A percentile compares a stretch with the other conserved stretches of the same genome.
phyloP scores from a whole-genome alignment of 1,140 invertebrate genomes.

The Pollicipes pollicipes region DNA sequence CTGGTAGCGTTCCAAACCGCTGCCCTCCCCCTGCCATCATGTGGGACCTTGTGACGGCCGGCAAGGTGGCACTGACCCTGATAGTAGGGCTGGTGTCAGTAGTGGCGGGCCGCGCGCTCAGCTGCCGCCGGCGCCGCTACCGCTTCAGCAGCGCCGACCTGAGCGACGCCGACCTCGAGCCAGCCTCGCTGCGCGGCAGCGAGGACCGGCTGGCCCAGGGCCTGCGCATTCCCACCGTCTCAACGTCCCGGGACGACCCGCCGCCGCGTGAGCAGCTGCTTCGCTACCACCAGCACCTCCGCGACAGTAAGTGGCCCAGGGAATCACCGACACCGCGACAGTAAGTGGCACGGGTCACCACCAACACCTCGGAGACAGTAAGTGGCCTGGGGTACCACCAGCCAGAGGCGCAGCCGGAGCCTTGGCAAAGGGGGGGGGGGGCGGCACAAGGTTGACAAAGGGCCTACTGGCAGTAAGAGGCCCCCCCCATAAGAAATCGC shows the following conservation, averaged over 20 bases:
- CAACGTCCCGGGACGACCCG: not conserved
- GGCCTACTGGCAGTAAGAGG: too few relatives aligned
- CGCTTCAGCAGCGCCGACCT: not conserved
- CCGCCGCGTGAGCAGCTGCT: constrained; percentile 5
- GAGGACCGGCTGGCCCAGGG: not conserved
- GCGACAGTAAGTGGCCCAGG: constrained; percentile 15
- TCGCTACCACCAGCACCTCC: constrained; percentile 11
- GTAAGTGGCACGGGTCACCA: too few relatives aligned
- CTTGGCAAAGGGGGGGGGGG: too few relatives aligned
- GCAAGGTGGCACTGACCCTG: not conserved
- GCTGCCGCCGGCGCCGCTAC: not conserved
- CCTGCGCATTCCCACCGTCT: not conserved
- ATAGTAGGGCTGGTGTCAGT: not conserved
- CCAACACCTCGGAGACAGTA: too few relatives aligned
- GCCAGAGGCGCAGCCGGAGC: too few relatives aligned
- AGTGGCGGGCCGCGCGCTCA: not conserved
- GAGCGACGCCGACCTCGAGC: not conserved
- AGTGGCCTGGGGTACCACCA: too few relatives aligned
- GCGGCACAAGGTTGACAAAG: too few relatives aligned
- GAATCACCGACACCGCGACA: too few relatives aligned
- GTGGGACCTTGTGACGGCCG: not conserved
- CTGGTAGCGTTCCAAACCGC: too few relatives aligned
- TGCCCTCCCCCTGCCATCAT: not conserved
- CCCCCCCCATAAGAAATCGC: too few relatives aligned
- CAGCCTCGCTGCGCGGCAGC: not conserved